A percentile compares a stretch with the other conserved stretches of the same genome.
These are phyloP conservation scores for Sarcoramphus papa DNA, from an alignment of 2,797 vertebrate species.

Conservation along the genomic window DNA sequence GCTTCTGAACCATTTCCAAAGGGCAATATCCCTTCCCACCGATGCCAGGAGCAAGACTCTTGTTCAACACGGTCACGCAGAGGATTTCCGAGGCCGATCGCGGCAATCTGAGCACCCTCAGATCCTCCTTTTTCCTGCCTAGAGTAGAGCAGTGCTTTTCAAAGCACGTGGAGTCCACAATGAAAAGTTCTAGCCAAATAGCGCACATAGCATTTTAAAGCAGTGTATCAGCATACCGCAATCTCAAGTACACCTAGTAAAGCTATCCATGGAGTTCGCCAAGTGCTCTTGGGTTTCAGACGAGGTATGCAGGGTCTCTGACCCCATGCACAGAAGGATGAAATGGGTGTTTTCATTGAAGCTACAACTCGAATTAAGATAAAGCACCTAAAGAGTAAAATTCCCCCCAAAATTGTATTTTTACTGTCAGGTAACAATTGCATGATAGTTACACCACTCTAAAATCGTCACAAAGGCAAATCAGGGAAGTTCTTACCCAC, in stretches of 20 bases:
- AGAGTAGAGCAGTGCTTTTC: neutral
- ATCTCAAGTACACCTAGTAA: neutral
- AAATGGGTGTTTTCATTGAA: neutral
- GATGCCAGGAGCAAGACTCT: neutral
- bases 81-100: neutral
- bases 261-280: neutral
- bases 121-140: constrained; percentile 9
- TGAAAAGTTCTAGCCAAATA: neutral
- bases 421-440: neutral
- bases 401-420: accelerated
- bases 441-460: accelerated
- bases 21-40: neutral
- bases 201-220: neutral
- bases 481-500: neutral
- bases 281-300: neutral
- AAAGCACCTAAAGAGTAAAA: neutral
- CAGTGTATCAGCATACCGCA: neutral
- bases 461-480: neutral
- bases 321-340: accelerated
- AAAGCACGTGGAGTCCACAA: neutral
- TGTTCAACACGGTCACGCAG: neutral
- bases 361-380: neutral
- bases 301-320: neutral
- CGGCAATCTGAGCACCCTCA: neutral
- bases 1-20: constrained; percentile 15